A percentile compares a stretch with the other conserved stretches of the same genome.
Conservation (phyloP, 2,797 vertebrate genomes). For the Darevskia mixta region DNA sequence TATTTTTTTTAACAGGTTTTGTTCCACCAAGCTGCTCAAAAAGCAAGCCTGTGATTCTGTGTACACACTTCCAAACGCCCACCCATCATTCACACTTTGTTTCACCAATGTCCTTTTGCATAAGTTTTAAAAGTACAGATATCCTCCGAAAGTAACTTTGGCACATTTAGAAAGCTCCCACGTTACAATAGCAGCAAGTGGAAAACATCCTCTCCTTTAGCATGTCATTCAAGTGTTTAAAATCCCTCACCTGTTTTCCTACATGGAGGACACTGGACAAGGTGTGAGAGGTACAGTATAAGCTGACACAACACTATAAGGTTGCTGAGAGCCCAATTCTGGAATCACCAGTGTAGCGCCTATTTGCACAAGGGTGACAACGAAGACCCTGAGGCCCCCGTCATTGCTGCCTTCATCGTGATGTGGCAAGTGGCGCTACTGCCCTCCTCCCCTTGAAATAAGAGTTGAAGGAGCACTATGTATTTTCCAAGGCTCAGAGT, state of each 20-base stretch:
- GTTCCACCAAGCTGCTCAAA: slow-evolving; percentile 61
- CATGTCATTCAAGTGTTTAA: neutral
- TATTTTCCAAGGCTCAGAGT: too few species aligned
- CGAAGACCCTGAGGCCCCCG: too few species aligned
- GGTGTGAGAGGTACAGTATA: neutral
- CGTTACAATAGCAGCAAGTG: slow-evolving; percentile 48
- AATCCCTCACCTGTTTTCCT: neutral
- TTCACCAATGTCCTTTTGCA: slow-evolving; percentile 62
- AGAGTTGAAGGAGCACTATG: too few species aligned
- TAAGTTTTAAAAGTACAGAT: slow-evolving; percentile 65
- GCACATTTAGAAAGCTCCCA: slow-evolving; percentile 47
- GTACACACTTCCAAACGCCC: slow-evolving; percentile 51
- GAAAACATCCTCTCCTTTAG: neutral
- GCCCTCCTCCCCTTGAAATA: too few species aligned
- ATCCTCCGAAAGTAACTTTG: slow-evolving; percentile 38
- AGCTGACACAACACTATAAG: neutral
- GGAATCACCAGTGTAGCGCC: too few species aligned
- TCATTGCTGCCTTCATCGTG: too few species aligned
- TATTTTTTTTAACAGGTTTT: slow-evolving; percentile 56
- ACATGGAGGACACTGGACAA: neutral
- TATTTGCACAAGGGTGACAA: too few species aligned
- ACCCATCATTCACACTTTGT: slow-evolving; percentile 59
- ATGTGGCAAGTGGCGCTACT: too few species aligned
- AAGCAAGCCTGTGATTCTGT: slow-evolving; percentile 61
- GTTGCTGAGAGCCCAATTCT: neutral